These are phyloP conservation scores for Forbesichthys papilliferus DNA, from an alignment of 2,113 vertebrate genomes.

Conservation along the genomic window DNA sequence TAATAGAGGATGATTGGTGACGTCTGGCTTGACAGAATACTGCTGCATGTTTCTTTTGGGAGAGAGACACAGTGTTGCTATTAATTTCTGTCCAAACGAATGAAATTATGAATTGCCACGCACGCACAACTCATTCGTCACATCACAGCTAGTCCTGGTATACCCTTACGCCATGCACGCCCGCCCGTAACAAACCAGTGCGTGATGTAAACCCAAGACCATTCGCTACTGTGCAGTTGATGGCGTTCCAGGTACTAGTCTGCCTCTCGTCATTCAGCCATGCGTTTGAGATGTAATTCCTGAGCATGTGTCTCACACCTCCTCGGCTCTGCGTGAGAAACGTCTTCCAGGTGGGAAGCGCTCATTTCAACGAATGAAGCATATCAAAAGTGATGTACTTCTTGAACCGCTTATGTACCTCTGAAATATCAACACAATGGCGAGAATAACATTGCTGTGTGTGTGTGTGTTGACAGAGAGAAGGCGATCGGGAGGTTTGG, in stretches of 20 bases:
- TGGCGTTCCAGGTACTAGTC: conserved; percentile 43
- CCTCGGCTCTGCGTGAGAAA: background rate
- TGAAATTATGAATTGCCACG: conserved; percentile 21
- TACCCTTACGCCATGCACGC: conserved; percentile 20
- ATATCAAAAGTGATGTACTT: background rate
- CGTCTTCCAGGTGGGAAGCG: background rate
- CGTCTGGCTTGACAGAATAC: conserved; percentile 12
- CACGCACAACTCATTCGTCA: conserved; percentile 37
- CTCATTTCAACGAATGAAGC: conserved; percentile 12
- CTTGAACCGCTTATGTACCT: too few species aligned
- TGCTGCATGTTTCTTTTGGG: background rate
- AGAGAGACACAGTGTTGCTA: conserved; percentile 5
- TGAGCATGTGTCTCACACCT: conserved; percentile 21
- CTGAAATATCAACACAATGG: too few species aligned
- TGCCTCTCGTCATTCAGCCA: conserved; percentile 47
- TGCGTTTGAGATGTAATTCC: conserved; percentile 43
- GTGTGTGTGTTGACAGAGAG: background rate
- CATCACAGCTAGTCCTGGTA: conserved; percentile 10
- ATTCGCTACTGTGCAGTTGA: conserved; percentile 41
- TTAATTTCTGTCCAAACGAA: conserved; percentile 21
- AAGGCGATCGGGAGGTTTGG: background rate
- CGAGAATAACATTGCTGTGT: too few species aligned
- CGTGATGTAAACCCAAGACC: conserved; percentile 24
- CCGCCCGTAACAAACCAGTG: conserved; percentile 1
- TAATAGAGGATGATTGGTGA: conserved; percentile 9